Percentiles rank a stretch among this genome's conserved stretches.
phyloP scores from a whole-genome alignment of 2,888 invertebrate genomes.

The Apamea anceps region DNA sequence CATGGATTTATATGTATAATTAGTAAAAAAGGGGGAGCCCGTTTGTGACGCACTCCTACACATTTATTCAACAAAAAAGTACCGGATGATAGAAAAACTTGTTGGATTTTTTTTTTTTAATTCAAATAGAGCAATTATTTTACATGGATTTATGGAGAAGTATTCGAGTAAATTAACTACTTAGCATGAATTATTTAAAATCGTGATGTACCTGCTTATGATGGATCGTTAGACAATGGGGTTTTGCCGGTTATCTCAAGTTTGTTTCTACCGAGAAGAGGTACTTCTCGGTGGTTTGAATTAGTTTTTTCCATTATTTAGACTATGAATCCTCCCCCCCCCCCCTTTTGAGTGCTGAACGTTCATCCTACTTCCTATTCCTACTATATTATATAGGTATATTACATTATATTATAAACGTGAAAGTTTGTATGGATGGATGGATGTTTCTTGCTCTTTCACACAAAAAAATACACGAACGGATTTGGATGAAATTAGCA shows the following conservation, averaged over 20 bases:
- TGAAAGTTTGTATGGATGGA: too few relatives aligned
- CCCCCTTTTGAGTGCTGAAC: not conserved
- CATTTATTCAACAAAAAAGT: conserved; percentile 30
- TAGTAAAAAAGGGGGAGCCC: conserved; percentile 43
- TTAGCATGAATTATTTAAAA: conserved; percentile 26
- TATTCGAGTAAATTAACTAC: conserved; percentile 20
- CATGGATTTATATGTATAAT: conserved; percentile 13
- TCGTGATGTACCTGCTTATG: conserved; percentile 46
- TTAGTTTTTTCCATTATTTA: conserved; percentile 9
- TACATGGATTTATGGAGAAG: conserved; percentile 19
- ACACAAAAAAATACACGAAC: too few relatives aligned
- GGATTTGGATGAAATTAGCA: too few relatives aligned
- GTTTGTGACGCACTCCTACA: conserved; percentile 26
- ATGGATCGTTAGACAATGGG: conserved; percentile 50
- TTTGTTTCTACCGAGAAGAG: conserved; percentile 3
- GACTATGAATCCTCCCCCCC: not conserved
- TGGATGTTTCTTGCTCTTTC: too few relatives aligned
- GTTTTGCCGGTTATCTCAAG: conserved; percentile 41
- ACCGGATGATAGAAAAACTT: conserved; percentile 21
- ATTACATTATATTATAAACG: too few relatives aligned
- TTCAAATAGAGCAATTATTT: conserved; percentile 25
- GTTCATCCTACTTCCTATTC: too few relatives aligned
- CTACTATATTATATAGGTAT: too few relatives aligned
- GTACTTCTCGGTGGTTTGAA: conserved; percentile 15
- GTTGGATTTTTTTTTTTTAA: not conserved